Conservation (phyloP, 2,113 vertebrate genomes). For the Cettia cetti region DNA sequence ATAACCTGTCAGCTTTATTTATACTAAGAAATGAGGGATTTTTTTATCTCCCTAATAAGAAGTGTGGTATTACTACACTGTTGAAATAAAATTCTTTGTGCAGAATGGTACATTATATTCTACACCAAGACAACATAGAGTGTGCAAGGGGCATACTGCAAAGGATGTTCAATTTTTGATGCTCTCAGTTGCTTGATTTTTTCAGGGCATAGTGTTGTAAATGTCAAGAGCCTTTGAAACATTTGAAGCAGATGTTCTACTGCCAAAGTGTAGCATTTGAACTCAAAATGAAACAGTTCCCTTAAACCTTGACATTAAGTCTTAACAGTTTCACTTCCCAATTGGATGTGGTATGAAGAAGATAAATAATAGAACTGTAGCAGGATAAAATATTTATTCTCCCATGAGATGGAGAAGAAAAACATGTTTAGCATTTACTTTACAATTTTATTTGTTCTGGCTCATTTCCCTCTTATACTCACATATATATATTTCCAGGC, state of each 20-base stretch:
- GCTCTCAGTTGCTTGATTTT: conserved; percentile 9
- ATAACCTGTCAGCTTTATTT: conserved; percentile 9
- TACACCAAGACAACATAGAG: neutral
- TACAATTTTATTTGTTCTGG: conserved; percentile 71
- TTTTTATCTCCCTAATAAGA: conserved; percentile 35
- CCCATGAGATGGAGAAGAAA: conserved; percentile 62
- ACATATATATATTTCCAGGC: conserved; percentile 53
- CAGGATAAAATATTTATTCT: conserved; percentile 69
- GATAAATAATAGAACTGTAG: conserved; percentile 71
- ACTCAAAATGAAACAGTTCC: conserved; percentile 61
- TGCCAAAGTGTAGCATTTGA: conserved; percentile 58
- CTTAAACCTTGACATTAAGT: conserved; percentile 60
- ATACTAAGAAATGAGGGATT: neutral
- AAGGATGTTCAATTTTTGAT: neutral
- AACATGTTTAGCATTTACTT: conserved; percentile 70
- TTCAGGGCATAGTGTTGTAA: neutral
- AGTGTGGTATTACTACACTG: neutral
- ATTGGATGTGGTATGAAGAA: conserved; percentile 61
- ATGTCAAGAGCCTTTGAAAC: conserved; percentile 58
- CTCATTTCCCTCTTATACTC: conserved; percentile 60
- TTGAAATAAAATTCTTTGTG: neutral
- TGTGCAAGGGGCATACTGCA: neutral
- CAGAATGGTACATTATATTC: neutral
- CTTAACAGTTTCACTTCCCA: conserved; percentile 65
- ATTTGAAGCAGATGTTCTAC: conserved; percentile 55